These are phyloP conservation scores for Ylistrum balloti DNA, from an alignment of 1,140 invertebrate genomes.

Conservation along the genomic window DNA sequence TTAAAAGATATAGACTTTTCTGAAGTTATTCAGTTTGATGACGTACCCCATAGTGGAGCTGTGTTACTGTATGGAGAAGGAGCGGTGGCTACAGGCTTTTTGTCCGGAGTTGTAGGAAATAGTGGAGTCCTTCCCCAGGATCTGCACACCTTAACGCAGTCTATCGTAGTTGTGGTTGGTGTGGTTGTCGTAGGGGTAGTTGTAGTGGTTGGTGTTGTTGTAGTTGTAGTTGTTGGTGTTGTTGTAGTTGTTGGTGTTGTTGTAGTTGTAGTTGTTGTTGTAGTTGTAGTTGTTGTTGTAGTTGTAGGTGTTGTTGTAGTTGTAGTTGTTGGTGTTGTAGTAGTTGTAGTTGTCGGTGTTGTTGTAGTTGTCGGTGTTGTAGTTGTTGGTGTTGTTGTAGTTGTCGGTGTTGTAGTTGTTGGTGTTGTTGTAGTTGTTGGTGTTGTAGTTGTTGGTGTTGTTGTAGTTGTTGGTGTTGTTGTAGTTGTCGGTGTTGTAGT, in stretches of 20 bases:
- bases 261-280: neutral
- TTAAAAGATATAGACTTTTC: no score
- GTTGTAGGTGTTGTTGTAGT: neutral
- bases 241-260: neutral
- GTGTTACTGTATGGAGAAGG: neutral
- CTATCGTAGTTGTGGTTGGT: constrained; percentile 7
- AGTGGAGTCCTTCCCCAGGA: neutral
- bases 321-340: neutral
- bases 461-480: neutral
- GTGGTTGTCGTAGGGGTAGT: neutral
- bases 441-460: neutral
- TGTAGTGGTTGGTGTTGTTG: neutral
- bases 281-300: neutral
- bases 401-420: neutral
- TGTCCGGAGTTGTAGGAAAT: neutral
- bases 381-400: neutral
- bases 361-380: neutral
- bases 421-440: neutral
- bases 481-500: neutral
- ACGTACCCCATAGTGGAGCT: neutral
- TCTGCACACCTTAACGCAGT: neutral
- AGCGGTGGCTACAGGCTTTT: neutral
- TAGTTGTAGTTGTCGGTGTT: neutral
- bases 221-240: neutral
- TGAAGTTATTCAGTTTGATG: neutral